Base-by-base conservation (phyloP, 2,888 invertebrate genomes). In the Aphidius colemani region DNA sequence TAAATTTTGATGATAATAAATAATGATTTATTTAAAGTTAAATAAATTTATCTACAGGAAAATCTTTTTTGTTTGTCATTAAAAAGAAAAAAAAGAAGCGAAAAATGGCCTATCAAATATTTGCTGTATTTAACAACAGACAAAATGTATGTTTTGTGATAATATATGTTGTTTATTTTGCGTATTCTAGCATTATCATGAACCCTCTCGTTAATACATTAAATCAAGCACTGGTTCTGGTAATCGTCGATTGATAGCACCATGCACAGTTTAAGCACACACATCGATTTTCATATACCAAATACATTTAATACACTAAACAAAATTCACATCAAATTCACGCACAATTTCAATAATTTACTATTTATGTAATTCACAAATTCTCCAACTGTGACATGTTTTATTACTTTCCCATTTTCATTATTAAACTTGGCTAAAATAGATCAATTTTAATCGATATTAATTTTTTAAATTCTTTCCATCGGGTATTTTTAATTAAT, bases 211-310 rank as follows among this genome's bases (percentile, higher is more conserved):
- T 65, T 69, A 66, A 66, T 63, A 63, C 66, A 61, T 69, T 67
- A 61, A 71, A 72, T 72, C 70, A 72, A 70, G 69, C 69, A 64
- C 49, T 48, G 49, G 61, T 55, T 66, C 65, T 63, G 61, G 64
- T 66, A 67, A 66, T 69, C 63, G 66, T 61, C 59, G 66, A 67
- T 66, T 68, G 64, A 68, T 69, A 69, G 65, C 68, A 57, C 55
- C 55, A 55, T 18, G 55, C 43, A 55, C 41, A 55, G 5, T 30
- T 30, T 30, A 30, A 30, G 30, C 55, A 18, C 43, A 44, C 40
- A 13, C 44, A 44, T 44, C 7, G 41, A 55, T 44, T 44, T 44
- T 55, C 55, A 43, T 7, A 55, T 44, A 55, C 41, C 44, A 30
- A 44, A 18, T 11, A 41, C n/a, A 44, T 55, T 30, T 55, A 55